These are phyloP conservation scores for Pithys albifrons DNA, from an alignment of 2,113 vertebrate genomes.

Conservation along the genomic window DNA sequence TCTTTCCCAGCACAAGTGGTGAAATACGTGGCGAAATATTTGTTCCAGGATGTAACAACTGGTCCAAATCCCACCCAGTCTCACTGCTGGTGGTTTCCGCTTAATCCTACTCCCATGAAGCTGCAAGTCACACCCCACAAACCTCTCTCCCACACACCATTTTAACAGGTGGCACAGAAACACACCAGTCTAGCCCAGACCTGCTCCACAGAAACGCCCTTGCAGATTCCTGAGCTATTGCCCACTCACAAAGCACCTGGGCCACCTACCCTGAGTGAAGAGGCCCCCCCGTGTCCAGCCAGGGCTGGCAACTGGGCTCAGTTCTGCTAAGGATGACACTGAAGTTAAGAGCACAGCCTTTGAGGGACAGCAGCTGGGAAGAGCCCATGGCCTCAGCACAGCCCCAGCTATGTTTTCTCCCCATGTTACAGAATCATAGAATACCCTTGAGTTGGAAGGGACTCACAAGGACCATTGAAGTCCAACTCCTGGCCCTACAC, in stretches of 20 bases:
- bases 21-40: rapidly evolving
- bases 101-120: too few species aligned
- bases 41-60: rapidly evolving
- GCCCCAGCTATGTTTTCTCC: rapidly evolving
- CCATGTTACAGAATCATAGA: background rate
- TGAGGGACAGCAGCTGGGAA: rapidly evolving
- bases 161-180: background rate
- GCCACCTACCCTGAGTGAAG: too few species aligned
- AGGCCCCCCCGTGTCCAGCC: background rate
- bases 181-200: background rate
- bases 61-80: background rate
- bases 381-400: rapidly evolving
- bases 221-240: background rate
- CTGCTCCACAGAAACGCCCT: background rate
- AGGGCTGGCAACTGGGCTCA: background rate
- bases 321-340: background rate
- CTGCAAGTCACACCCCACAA: background rate
- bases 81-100: background rate
- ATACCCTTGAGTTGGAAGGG: background rate
- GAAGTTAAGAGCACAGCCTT: rapidly evolving
- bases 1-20: background rate
- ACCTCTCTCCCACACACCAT: background rate
- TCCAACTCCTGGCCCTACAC: background rate
- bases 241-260: background rate
- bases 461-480: background rate